Evolutionary conservation across 2,888 invertebrate species (phyloP).

Genomic region (Sarcophaga caerulescens): DNA sequence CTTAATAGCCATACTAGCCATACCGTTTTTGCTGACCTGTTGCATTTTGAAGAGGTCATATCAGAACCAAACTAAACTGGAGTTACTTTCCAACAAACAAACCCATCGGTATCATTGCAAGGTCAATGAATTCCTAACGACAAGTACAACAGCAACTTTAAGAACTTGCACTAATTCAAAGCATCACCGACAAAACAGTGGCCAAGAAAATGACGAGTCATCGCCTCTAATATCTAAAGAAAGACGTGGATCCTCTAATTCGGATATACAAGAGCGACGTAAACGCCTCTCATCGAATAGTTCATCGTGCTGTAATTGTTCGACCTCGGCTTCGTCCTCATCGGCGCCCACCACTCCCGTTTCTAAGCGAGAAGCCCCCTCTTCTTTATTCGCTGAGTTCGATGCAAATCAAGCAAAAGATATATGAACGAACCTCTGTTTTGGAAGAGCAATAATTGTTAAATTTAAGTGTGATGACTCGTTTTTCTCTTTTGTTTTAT

Average conservation of each 20-base stretch:
- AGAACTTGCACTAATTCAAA: constrained; percentile 38
- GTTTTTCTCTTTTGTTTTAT: constrained; percentile 13
- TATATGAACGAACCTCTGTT: constrained; percentile 1
- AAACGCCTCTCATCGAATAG: constrained; percentile 49
- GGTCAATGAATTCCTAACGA: constrained; percentile 45
- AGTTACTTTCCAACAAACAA: constrained; percentile 36
- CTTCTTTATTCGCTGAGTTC: constrained; percentile 10
- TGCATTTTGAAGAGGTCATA: constrained; percentile 78
- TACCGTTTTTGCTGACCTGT: constrained; percentile 79
- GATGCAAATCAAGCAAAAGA: constrained; percentile 16
- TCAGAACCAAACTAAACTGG: constrained; percentile 68
- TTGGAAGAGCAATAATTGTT: background rate
- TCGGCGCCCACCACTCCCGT: constrained; percentile 58
- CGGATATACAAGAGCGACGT: constrained; percentile 43
- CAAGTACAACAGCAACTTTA: background rate
- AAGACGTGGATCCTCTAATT: constrained; percentile 50
- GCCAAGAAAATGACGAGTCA: constrained; percentile 3
- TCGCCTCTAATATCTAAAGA: background rate
- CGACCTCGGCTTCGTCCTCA: constrained; percentile 39
- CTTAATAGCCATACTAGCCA: constrained; percentile 76
- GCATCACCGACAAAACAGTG: background rate
- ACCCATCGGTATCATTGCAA: constrained; percentile 53
- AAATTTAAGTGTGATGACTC: constrained; percentile 2
- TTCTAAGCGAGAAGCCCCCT: constrained; percentile 22
- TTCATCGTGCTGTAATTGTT: constrained; percentile 52